A percentile compares a stretch with the other conserved stretches of the same genome.
Evolutionary conservation across 2,113 vertebrate genomes (phyloP).

Genomic region (Odobenus rosmarus): DNA sequence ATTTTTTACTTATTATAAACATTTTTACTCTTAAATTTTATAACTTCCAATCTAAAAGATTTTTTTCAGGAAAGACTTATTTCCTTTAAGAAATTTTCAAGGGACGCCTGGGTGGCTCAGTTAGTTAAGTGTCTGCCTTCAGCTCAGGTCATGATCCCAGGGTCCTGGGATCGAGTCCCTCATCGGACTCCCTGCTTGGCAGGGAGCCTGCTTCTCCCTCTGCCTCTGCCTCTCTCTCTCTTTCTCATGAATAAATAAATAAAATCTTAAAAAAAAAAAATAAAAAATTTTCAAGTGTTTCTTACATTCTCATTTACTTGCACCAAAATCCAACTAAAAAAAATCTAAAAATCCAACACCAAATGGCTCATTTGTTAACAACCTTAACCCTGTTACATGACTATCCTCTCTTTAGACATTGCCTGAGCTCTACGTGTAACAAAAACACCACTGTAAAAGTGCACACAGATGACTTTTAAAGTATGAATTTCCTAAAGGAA

Average conservation of each 20-base stretch:
- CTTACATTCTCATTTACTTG: slow-evolving; percentile 11
- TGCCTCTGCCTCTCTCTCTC: no score
- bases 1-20: background rate
- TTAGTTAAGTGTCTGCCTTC: no score
- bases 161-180: no score
- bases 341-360: slow-evolving; percentile 10
- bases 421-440: background rate
- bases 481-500: slow-evolving; percentile 8
- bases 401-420: background rate
- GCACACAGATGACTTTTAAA: background rate
- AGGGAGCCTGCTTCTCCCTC: no score
- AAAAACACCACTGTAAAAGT: background rate
- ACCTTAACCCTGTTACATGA: background rate
- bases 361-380: background rate
- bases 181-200: no score
- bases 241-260: no score
- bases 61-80: background rate
- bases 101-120: no score
- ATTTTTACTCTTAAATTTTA: slow-evolving; percentile 14
- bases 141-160: no score
- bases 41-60: background rate
- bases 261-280: background rate
- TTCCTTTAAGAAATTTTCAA: background rate
- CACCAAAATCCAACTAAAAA: background rate
- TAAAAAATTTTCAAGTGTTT: background rate